Base-by-base conservation (phyloP, 2,113 vertebrate genomes). In the Cygnus atratus region DNA sequence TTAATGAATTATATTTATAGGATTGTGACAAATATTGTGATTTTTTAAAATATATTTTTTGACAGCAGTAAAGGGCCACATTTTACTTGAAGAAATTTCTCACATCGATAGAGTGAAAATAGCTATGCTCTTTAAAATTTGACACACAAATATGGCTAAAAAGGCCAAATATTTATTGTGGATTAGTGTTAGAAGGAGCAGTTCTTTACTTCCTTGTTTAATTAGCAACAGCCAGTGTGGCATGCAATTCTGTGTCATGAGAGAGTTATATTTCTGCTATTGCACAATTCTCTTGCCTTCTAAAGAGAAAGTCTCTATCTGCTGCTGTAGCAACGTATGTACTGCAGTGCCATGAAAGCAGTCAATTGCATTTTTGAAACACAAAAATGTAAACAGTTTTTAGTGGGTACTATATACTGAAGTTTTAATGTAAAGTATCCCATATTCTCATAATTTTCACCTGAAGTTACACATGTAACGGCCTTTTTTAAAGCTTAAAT, bases 301-400 rank as follows among this genome's bases (percentile, higher is more conserved):
- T 75, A 39, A 25, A 86, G 59, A 73, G 21, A 24, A 28, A 50
- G 43, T 41, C 43, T 90, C 1, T 0, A 31, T 46, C 19, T 52
- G 18, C 37, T 72, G 21, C 29, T 17, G 15, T 37, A 62, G 33
- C 18, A 43, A 16, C n/a, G 39, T 26, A 33, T 70, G 7, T 48
- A 22, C 9, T 22, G 6, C 26, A 19, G 14, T 76, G 22, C 15
- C 11, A 31, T 21, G 50, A 50, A 77, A 74, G 10, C 22, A 72
- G 18, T 25, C 25, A n/a, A 20, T 31, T 62, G 57, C 3, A 4
- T 54, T 84, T 94, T 62, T 90, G 13, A 84, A 66, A 39, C 10
- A 5, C 0, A 1, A 5, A 13, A 17, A 5, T 29, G 73, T 77
- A 58, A 87, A 37, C 0, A 0, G 14, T 70, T 55, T 54, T 77